Conservation (phyloP, 2,113 vertebrate species). For the Phaethon lepturus region DNA sequence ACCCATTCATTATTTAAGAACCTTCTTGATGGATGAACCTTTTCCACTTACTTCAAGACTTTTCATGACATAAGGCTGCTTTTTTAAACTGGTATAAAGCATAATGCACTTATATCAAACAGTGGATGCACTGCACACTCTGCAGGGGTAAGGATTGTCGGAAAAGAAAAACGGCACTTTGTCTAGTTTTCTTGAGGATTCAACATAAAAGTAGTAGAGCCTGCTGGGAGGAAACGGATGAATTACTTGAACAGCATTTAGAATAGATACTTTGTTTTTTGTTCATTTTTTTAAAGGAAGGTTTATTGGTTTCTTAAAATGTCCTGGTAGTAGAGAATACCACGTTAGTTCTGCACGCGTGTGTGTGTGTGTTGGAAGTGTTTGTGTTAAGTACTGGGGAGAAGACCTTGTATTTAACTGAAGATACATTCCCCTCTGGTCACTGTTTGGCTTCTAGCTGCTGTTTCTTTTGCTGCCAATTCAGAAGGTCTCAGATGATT, state of each 20-base stretch:
- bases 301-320: background rate
- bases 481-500: background rate
- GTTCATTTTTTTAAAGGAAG: background rate
- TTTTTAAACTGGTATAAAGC: background rate
- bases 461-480: background rate
- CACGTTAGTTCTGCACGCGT: background rate
- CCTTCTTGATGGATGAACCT: conserved; percentile 44
- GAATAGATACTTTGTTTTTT: background rate
- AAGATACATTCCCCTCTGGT: background rate
- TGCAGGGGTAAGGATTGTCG: background rate
- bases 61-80: background rate
- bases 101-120: background rate
- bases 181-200: background rate
- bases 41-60: background rate
- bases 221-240: background rate
- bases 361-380: background rate
- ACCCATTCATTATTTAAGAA: conserved; percentile 56
- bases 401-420: background rate
- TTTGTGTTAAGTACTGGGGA: background rate
- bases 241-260: background rate
- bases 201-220: background rate
- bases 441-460: background rate
- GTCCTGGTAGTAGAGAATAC: background rate
- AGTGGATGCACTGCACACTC: background rate
- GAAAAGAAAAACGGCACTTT: background rate